These are phyloP conservation scores for Vollenhovia emeryi DNA, from an alignment of 1,140 invertebrate genomes.

Conservation along the genomic window DNA sequence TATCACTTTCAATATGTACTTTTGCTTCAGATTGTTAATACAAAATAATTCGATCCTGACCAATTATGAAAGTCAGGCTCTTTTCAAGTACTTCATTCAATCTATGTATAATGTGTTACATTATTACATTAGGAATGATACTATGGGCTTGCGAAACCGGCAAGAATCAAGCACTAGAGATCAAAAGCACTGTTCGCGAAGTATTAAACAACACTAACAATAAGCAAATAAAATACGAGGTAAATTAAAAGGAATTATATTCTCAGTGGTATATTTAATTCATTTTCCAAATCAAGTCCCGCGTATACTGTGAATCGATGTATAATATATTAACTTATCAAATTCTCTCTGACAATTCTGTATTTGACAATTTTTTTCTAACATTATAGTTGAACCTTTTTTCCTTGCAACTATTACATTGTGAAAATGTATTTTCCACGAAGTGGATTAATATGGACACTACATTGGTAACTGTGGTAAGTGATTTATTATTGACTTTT, in stretches of 20 bases:
- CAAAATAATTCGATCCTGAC: too few relatives aligned
- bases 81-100: too few relatives aligned
- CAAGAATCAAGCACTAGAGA: slow-evolving; percentile 69
- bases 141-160: slow-evolving; percentile 76
- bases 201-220: slow-evolving; percentile 69
- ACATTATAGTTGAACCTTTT: slow-evolving; percentile 31
- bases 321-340: background rate
- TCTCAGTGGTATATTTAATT: background rate
- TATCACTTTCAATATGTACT: slow-evolving; percentile 69
- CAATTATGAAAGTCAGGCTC: too few relatives aligned
- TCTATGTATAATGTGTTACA: too few relatives aligned
- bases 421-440: background rate
- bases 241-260: slow-evolving; percentile 40
- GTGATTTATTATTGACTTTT: background rate
- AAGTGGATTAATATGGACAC: background rate
- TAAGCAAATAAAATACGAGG: slow-evolving; percentile 78
- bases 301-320: background rate
- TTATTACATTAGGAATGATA: too few relatives aligned
- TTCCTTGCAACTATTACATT: background rate
- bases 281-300: background rate
- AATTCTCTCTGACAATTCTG: too few relatives aligned
- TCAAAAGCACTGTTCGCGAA: slow-evolving; percentile 74
- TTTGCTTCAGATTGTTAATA: slow-evolving; percentile 75
- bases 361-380: background rate
- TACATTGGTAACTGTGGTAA: background rate